Evolutionary conservation across 2,797 vertebrate genomes (phyloP).

Genomic region (Calcarius lapponicus): DNA sequence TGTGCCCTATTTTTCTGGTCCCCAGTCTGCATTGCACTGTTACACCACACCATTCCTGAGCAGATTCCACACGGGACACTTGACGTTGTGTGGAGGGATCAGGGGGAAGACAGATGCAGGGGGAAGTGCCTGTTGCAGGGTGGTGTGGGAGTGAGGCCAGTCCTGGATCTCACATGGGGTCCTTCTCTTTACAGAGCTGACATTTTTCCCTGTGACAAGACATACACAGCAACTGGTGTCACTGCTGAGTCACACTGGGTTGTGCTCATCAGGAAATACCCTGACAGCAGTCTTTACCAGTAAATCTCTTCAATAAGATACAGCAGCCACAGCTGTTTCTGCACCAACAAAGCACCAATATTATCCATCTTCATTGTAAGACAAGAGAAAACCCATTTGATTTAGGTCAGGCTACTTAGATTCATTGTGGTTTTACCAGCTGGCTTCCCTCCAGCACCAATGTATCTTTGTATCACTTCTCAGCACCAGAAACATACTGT

Average conservation of each 20-base stretch:
- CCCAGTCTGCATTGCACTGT: not conserved
- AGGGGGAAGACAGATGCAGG: no score
- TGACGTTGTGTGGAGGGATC: not conserved
- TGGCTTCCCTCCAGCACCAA: not conserved
- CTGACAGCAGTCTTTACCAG: not conserved
- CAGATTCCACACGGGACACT: not conserved
- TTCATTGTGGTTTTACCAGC: not conserved
- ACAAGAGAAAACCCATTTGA: not conserved
- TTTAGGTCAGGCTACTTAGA: not conserved
- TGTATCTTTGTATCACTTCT: not conserved
- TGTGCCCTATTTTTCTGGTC: not conserved
- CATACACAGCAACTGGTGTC: not conserved
- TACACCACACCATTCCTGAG: slow-evolving; percentile 1
- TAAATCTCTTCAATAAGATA: not conserved
- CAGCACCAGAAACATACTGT: not conserved
- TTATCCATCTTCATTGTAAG: not conserved
- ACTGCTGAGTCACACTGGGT: not conserved
- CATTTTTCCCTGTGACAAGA: not conserved
- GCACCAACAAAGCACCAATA: not conserved
- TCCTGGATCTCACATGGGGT: not conserved
- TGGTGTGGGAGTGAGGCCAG: not conserved
- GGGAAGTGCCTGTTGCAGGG: not conserved
- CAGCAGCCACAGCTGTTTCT: not conserved
- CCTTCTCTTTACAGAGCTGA: not conserved
- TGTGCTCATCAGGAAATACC: not conserved